Evolutionary conservation across 92 coral and sea anemone species (phyloP), one percentile per base, ranked within the genome.

Genomic region (Palythoa heliodiscus): DNA sequence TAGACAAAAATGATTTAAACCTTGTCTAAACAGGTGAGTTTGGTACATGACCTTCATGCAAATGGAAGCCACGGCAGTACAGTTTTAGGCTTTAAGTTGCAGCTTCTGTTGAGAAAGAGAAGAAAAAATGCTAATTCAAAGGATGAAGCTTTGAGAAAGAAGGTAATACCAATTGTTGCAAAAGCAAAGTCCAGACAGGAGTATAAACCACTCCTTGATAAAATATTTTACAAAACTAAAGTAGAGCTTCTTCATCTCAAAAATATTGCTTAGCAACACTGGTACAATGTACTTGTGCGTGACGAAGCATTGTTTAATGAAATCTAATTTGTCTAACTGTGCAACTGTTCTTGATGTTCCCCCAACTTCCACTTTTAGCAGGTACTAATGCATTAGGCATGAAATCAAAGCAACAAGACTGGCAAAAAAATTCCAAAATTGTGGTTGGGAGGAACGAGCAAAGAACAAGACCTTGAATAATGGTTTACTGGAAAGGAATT

Each of bases 31-130:
- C 60, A 54, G 60, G 60, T 8, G 14, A 54, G 60, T 54, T 54
- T 54, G 60, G 60, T 54, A 54, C 60, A 54, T 15, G 12, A 54
- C 60, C 60, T 1, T 29, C 35, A 29, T 29, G 35, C 35, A 29
- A 29, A 29, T 29, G 35, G 35, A 29, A 29, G 1, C 35, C 35
- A 29, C 1, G 35, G 57, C 1, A 52, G 57, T 52, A 52, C 14
- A 52, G 57, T 13, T 52, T 52, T 3, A 52, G 57, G 14, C 2
- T 52, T 52, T 1, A 52, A 52, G 57, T 52, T 11, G 13, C 60
- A 54, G 60, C 60, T 54, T 5, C 71, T 0, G 92, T 89, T 9
- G 60, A 54, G 60, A 54, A 54, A 54, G 60, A 54, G 3, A 54
- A 54, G 16, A 54, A 52, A 5, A 54, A 54, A 54, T 54, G 11